Conservation (phyloP, 2,888 invertebrate genomes). For the Andricus quercusramuli region DNA sequence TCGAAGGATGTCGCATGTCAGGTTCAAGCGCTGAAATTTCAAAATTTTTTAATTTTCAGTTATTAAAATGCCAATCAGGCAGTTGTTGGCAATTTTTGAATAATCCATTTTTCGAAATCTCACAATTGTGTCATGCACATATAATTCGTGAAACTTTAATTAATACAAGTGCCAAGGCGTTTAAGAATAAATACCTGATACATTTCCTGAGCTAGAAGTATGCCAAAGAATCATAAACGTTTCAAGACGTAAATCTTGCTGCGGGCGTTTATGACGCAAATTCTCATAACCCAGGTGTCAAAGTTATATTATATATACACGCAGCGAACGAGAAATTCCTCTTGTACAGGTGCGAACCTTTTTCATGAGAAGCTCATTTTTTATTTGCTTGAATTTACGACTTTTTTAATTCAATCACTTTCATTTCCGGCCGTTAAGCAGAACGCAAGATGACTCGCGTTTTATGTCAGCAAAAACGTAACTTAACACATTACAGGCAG, state of each 20-base stretch:
- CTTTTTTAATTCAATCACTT: constrained; percentile 16
- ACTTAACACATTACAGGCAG: background rate
- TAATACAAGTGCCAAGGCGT: no score
- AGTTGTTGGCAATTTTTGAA: no score
- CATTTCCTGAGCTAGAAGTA: background rate
- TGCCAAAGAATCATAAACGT: background rate
- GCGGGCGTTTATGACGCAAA: constrained; percentile 2
- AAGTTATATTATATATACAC: constrained; percentile 10
- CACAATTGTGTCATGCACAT: no score
- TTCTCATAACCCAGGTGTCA: constrained; percentile 17
- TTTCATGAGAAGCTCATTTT: background rate
- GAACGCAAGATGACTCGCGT: background rate
- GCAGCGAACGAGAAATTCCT: no score
- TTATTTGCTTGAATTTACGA: constrained; percentile 27
- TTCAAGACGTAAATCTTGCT: constrained; percentile 2
- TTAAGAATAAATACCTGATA: background rate
- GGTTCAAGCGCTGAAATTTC: no score
- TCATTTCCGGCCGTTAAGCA: constrained; percentile 29
- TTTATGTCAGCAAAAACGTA: background rate
- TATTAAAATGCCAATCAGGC: no score
- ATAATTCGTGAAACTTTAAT: no score
- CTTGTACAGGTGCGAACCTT: background rate
- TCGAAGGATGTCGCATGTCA: no score
- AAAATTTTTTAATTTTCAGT: no score
- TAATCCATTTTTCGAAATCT: no score